Percentiles rank a stretch among this genome's conserved stretches.
Conservation (phyloP, 92 coral and sea anemone species). For the Zoanthus sansibaricus region DNA sequence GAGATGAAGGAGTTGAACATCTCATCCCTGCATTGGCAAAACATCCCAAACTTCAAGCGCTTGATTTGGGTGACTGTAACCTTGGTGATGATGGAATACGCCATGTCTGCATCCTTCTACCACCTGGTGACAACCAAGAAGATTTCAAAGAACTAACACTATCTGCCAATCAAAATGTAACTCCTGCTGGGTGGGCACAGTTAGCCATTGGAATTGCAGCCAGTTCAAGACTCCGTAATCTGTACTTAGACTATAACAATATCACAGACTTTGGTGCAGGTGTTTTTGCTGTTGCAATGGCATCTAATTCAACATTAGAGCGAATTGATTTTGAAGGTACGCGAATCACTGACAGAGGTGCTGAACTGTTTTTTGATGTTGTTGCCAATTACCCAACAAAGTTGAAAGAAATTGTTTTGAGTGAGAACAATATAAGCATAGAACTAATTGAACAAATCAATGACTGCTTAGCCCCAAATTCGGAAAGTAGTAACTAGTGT, state of each 20-base stretch:
- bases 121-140: conserved; percentile 70
- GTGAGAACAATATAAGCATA: conserved; percentile 84
- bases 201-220: conserved; percentile 97
- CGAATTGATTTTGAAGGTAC: conserved; percentile 94
- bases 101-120: conserved; percentile 86
- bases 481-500: conserved; percentile 27
- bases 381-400: conserved; percentile 84
- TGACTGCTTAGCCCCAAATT: conserved; percentile 63
- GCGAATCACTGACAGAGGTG: conserved; percentile 88
- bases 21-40: conserved; percentile 82
- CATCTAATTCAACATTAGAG: conserved; percentile 80
- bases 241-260: conserved; percentile 88
- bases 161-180: conserved; percentile 85
- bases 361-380: conserved; percentile 80
- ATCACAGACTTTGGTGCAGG: conserved; percentile 95
- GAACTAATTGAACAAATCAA: conserved; percentile 89
- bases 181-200: conserved; percentile 92
- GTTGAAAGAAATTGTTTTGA: conserved; percentile 83
- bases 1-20: conserved; percentile 89
- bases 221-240: conserved; percentile 72
- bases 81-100: conserved; percentile 91
- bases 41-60: conserved; percentile 87
- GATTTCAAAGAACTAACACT: conserved; percentile 79
- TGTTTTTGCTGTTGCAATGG: conserved; percentile 93
- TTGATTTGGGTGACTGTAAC: conserved; percentile 97